Evolutionary conservation across 2,797 vertebrate species (phyloP), one percentile per base, ranked within the genome.

Genomic region (Peromyscus melanophrys): DNA sequence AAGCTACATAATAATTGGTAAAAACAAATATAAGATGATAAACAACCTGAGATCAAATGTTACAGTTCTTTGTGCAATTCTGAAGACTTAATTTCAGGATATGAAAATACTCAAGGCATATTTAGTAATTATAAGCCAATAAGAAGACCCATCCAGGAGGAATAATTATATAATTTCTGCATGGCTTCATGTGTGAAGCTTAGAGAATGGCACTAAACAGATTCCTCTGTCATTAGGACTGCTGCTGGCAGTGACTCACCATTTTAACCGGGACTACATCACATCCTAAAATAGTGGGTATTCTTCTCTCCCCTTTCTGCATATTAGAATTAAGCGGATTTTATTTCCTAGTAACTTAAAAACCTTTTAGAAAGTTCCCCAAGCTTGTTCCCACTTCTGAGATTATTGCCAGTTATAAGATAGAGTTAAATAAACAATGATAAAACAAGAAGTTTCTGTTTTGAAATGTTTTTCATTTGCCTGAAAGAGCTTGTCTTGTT

Each of bases 81-180:
- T 52, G 31, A 98, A 97, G 97, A 98, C 92, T 98, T 98, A 90
- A 98, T 98, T 96, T 97, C 86, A 94, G 97, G 97, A 97, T 83
- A 94, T 93, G 83, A 95, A 98, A 97, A 97, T 61, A 96, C 69
- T 97, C 95, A 17, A 96, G 91, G 97, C 97, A 95, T 97, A 97
- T 98, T 98, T 98, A 96, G 94, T 97, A 98, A 98, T 98, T 98
- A 98, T 94, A 98, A 98, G 98, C 96, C 98, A 98, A 96, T 98
- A 97, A 98, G 97, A 98, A 97, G 97, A 98, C 93, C 7, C 97
- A 98, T 98, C 98, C 98, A 98, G 98, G 98, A 99, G 98, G 98
- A 99, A 99, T 98, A 98, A 99, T 99, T 98, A 98, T 96, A 98
- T 98, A 98, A 99, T 98, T 98, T 98, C 96, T 95, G 73, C 97